Percentiles rank a stretch among this genome's conserved stretches.
Evolutionary conservation across 2,113 vertebrate species (phyloP).

Genomic region (Nettapus auritus): DNA sequence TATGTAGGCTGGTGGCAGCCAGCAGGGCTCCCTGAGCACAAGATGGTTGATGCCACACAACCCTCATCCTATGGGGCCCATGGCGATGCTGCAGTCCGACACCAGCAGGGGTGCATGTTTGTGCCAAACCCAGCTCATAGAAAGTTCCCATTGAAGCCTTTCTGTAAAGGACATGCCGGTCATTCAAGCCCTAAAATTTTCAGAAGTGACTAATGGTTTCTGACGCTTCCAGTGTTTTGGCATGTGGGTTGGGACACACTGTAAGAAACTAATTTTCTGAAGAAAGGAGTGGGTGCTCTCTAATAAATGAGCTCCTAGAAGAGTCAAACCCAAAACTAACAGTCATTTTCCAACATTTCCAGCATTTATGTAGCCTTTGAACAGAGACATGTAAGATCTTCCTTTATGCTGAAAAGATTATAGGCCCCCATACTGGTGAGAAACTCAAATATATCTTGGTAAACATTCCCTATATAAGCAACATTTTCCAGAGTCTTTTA

Average conservation of each 20-base stretch:
- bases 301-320: background rate
- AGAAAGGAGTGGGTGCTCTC: background rate
- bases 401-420: background rate
- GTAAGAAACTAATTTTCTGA: background rate
- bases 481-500: conserved; percentile 36
- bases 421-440: background rate
- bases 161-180: background rate
- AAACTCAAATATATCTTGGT: background rate
- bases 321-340: background rate
- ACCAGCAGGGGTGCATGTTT: fast-evolving
- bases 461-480: conserved; percentile 4
- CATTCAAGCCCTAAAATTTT: background rate
- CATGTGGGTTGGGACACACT: background rate
- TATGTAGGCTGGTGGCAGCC: background rate
- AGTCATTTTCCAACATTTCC: background rate
- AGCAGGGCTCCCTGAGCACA: background rate
- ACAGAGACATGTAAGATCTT: background rate
- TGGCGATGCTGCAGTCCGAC: fast-evolving
- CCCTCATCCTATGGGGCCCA: background rate
- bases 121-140: background rate
- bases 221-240: background rate
- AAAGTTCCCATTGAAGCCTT: background rate
- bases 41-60: fast-evolving
- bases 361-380: background rate
- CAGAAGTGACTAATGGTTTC: background rate